Conservation (phyloP, 1,140 invertebrate species). For the Tetranychus urticae region DNA sequence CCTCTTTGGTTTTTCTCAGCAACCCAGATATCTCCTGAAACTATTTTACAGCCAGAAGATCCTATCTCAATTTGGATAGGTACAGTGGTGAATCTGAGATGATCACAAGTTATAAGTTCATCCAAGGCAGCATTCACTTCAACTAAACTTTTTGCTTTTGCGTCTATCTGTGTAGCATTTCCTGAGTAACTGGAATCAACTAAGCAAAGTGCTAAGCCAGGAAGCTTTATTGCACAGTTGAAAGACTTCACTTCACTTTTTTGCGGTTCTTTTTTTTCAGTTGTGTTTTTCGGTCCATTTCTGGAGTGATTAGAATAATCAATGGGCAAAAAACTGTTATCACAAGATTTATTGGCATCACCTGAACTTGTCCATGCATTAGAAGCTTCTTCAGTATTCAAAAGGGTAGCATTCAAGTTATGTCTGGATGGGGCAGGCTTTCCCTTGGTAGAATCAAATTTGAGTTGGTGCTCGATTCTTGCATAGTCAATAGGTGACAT, state of each 20-base stretch:
- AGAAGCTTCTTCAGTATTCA: not conserved
- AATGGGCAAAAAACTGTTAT: not conserved
- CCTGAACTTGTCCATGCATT: not conserved
- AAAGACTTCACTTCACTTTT: not conserved
- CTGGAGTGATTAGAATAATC: not conserved
- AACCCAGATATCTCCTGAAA: constrained; percentile 3
- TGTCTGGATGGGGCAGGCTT: not conserved
- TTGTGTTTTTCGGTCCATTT: not conserved
- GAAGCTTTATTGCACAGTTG: constrained; percentile 7
- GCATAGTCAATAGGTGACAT: constrained; percentile 4
- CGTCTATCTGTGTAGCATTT: not conserved
- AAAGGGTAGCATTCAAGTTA: not conserved
- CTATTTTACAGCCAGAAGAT: not conserved
- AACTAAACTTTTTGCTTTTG: constrained; percentile 1
- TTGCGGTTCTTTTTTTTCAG: too few species aligned
- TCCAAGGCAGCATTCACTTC: constrained; percentile 1
- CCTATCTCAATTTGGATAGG: constrained; percentile 2
- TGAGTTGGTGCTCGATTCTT: constrained; percentile 4
- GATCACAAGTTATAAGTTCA: constrained; percentile 1
- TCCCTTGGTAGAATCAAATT: not conserved
- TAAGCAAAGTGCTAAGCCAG: constrained; percentile 7
- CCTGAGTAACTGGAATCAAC: not conserved
- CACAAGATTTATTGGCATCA: not conserved
- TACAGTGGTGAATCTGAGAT: constrained; percentile 4
- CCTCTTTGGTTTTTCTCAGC: not conserved